Evolutionary conservation across 2,113 vertebrate genomes (phyloP), one percentile per base, ranked within the genome.

Genomic region (Cyanoramphus novaezelandiae): DNA sequence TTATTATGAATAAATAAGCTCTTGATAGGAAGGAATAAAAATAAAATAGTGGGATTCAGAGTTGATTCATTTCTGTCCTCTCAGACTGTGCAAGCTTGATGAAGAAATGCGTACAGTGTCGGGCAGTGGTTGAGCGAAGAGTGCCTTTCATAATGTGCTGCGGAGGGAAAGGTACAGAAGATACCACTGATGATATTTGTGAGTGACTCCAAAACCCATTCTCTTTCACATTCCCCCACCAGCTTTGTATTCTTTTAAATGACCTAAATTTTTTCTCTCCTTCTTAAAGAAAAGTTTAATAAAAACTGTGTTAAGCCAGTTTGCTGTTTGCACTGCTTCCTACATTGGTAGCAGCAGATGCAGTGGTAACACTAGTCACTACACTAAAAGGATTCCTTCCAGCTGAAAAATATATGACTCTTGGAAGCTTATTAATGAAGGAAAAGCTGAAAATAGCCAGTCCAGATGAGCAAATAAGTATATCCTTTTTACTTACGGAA

Each of bases 91-190:
- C 99, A 86, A 99, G 97, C 96, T 98, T 99, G 93, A 99, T 99
- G 99, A 99, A 99, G 98, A 99, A 99, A 93, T 99, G 99, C 90
- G 99, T 99, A 55, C 99, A 99, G 96, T 99, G 99, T 90, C 99
- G 99, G 78, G 99, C 99, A 71, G 98, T 99, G 53, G 99, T 99
- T 82, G 99, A 99, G 89, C 98, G 98, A 89, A 98, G 99, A 98
- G 99, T 99, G 84, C 99, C 99, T 93, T 99, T 99, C 92, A 98
- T 99, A 88, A 98, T 98, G 93, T 99, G 99, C 98, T 99, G 99
- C 75, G 99, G 99, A 96, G 99, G 99, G 95, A 99, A 99, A 98
- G 98, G 98, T 98, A 98, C 98, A 97, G 99, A 99, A 98, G 99
- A 99, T 86, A 97, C 98, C 96, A 95, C 98, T 97, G 99, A 99